phyloP scores from a whole-genome alignment of 92 coral and sea anemone genomes.

The Bergia puertoricense region DNA sequence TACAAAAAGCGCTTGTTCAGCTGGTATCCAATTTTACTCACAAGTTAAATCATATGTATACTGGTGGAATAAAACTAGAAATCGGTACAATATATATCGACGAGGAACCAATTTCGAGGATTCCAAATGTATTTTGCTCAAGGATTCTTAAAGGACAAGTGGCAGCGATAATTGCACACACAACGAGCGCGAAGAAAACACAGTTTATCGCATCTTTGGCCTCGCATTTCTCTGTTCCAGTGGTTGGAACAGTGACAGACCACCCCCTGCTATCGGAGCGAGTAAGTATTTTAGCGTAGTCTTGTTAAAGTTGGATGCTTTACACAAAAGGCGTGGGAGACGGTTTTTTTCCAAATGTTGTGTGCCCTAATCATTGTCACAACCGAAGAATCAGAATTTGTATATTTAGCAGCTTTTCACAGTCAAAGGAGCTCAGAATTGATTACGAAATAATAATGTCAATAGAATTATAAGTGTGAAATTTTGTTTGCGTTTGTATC shows the following conservation, averaged over 20 bases:
- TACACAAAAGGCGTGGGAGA: background rate
- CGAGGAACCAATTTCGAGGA: constrained; percentile 46
- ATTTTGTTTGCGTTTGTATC: background rate
- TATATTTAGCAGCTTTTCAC: background rate
- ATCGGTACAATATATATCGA: constrained; percentile 42
- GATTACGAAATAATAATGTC: background rate
- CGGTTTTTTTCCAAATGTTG: background rate
- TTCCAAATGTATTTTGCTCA: constrained; percentile 59
- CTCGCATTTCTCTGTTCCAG: constrained; percentile 71
- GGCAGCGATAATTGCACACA: constrained; percentile 66
- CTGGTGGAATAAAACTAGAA: constrained; percentile 21
- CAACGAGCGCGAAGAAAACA: constrained; percentile 45
- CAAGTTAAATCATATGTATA: background rate
- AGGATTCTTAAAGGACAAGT: constrained; percentile 53
- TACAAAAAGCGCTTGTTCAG: constrained; percentile 1
- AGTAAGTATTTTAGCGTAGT: constrained; percentile 48
- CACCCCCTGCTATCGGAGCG: constrained; percentile 65
- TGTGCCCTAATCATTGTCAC: background rate
- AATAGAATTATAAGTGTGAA: background rate
- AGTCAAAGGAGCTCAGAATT: background rate
- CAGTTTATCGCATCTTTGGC: constrained; percentile 67
- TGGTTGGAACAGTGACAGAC: constrained; percentile 52
- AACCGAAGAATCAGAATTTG: background rate
- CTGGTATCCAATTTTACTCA: constrained; percentile 25
- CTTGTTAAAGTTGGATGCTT: background rate